phyloP scores from a whole-genome alignment of 2,113 vertebrate species.

The Picathartes gymnocephalus region DNA sequence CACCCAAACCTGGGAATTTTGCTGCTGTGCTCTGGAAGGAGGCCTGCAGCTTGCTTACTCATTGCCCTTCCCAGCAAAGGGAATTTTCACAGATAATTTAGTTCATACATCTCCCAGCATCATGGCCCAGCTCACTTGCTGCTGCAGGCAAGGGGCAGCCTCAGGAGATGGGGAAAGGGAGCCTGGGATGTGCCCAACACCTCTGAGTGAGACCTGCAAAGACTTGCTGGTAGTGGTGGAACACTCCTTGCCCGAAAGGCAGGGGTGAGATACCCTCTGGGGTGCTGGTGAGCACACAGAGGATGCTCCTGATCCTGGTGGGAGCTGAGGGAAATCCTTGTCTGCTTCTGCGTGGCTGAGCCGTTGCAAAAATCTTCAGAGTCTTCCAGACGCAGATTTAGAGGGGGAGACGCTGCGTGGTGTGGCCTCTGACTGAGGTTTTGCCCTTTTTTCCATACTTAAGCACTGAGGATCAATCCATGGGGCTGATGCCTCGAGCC shows the following conservation, averaged over 20 bases:
- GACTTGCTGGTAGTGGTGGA: background rate
- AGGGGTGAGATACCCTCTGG: background rate
- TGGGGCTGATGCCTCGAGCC: background rate
- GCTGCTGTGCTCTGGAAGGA: background rate
- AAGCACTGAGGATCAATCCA: rapidly evolving
- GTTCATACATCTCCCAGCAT: background rate
- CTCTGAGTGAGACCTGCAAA: background rate
- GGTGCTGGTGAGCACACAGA: background rate
- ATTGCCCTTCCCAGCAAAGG: background rate
- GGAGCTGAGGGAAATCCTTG: background rate
- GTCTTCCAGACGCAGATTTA: background rate
- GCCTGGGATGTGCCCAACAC: background rate
- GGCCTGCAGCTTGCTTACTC: background rate
- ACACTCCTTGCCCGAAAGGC: background rate
- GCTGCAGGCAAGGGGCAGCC: background rate
- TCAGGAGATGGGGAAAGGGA: background rate
- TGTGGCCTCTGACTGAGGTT: background rate
- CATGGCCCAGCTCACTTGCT: background rate
- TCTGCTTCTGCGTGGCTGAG: background rate
- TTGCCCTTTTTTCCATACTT: background rate
- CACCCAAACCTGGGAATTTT: background rate
- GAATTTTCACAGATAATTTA: background rate
- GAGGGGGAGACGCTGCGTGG: rapidly evolving
- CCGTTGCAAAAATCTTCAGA: background rate
- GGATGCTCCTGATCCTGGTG: background rate